Conservation (phyloP, 2,888 invertebrate species). For the Drosophila meridionalis region DNA sequence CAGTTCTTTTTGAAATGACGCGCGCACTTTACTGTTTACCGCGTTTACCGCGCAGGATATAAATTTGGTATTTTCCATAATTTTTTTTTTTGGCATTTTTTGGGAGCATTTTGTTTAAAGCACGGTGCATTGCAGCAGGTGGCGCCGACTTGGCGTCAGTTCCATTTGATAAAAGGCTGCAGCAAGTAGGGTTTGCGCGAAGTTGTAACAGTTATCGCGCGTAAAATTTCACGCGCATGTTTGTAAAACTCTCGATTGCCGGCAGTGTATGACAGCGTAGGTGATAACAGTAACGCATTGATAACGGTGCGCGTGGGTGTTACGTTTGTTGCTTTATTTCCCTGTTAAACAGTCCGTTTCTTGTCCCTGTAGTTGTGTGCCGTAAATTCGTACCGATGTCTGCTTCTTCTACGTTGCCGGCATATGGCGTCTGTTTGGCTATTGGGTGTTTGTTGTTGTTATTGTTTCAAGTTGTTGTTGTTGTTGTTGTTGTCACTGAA, state of each 20-base stretch:
- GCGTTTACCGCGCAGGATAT: slow-evolving; percentile 42
- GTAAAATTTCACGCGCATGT: slow-evolving; percentile 43
- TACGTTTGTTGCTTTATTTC: slow-evolving; percentile 10
- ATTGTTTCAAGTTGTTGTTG: slow-evolving; percentile 9
- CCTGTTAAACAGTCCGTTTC: slow-evolving; percentile 10
- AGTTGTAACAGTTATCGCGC: slow-evolving; percentile 44
- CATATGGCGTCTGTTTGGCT: slow-evolving; percentile 63
- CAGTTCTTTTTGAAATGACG: slow-evolving; percentile 12
- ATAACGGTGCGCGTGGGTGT: slow-evolving; percentile 46
- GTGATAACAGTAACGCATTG: slow-evolving; percentile 52
- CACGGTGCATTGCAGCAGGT: slow-evolving; percentile 57
- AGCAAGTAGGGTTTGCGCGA: slow-evolving; percentile 20
- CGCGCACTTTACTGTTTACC: slow-evolving; percentile 7
- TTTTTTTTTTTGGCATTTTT: slow-evolving; percentile 36
- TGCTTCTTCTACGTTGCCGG: slow-evolving; percentile 57
- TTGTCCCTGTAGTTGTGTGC: slow-evolving; percentile 9
- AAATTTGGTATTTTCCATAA: slow-evolving; percentile 27
- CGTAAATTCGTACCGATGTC: slow-evolving; percentile 6
- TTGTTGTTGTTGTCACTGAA: slow-evolving; percentile 9
- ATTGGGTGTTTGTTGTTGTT: slow-evolving; percentile 22
- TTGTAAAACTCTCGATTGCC: slow-evolving; percentile 35
- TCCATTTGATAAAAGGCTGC: slow-evolving; percentile 45
- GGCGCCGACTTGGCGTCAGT: slow-evolving; percentile 63
- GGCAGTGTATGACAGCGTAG: slow-evolving; percentile 37
- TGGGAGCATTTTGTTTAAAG: slow-evolving; percentile 2